phyloP scores from a whole-genome alignment of 2,113 vertebrate genomes.

The Halichoeres trimaculatus region DNA sequence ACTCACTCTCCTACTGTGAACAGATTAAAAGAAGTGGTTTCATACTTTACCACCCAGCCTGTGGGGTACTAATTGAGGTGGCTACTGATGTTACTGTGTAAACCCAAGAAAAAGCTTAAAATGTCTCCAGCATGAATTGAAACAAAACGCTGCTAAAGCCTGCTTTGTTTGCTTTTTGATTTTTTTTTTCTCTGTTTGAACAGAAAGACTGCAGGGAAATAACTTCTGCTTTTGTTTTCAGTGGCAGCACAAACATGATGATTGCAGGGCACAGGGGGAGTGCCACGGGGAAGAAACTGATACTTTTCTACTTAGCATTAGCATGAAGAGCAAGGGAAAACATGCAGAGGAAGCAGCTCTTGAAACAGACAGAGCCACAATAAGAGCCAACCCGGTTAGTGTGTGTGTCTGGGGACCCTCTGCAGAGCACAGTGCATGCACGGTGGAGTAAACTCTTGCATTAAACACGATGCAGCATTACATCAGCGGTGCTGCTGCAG shows the following conservation, averaged over 20 bases:
- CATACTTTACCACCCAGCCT: constrained; percentile 64
- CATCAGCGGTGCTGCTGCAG: constrained; percentile 6
- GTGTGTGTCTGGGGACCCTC: neutral
- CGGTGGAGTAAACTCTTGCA: constrained; percentile 8
- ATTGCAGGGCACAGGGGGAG: constrained; percentile 27
- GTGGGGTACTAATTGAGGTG: constrained; percentile 73
- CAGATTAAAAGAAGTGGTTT: constrained; percentile 71
- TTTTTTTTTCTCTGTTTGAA: neutral
- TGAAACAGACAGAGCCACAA: constrained; percentile 10
- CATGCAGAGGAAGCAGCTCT: constrained; percentile 21
- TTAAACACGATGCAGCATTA: constrained; percentile 4
- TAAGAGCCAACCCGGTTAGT: constrained; percentile 5
- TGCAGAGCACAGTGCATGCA: constrained; percentile 18
- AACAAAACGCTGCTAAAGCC: constrained; percentile 29
- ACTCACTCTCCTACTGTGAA: constrained; percentile 63
- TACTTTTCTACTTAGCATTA: constrained; percentile 32
- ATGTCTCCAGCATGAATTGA: neutral
- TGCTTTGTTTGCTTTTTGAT: constrained; percentile 19
- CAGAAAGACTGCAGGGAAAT: constrained; percentile 34
- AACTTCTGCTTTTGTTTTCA: constrained; percentile 30
- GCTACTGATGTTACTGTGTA: constrained; percentile 44
- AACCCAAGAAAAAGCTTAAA: constrained; percentile 12
- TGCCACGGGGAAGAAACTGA: constrained; percentile 16
- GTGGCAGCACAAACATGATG: constrained; percentile 29
- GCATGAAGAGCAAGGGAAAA: constrained; percentile 10